Evolutionary conservation across 30 jellyfish, hydroid and myxozoan species (phyloP).

Genomic region (Chironex yamaguchii): DNA sequence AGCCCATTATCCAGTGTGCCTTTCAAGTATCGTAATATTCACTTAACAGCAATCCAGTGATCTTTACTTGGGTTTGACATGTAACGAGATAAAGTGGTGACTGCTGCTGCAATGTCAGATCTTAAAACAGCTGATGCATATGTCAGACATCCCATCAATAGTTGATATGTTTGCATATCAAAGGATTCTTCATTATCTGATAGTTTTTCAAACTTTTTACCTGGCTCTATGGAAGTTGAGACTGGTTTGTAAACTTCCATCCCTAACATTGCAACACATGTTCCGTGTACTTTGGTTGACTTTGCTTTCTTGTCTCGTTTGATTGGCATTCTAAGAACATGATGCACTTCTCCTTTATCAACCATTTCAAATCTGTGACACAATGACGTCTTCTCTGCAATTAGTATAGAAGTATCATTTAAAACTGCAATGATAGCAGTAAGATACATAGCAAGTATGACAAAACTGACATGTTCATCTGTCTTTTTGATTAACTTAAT

Average conservation of each 20-base stretch:
- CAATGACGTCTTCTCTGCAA: slow-evolving; percentile 53
- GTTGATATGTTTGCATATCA: slow-evolving; percentile 44
- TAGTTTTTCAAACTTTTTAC: slow-evolving; percentile 27
- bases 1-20: slow-evolving; percentile 65
- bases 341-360: slow-evolving; percentile 33
- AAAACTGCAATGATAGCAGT: slow-evolving; percentile 46
- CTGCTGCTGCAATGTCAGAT: slow-evolving; percentile 74
- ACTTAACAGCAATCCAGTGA: slow-evolving; percentile 64
- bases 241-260: slow-evolving; percentile 68
- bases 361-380: slow-evolving; percentile 48
- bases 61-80: slow-evolving; percentile 71
- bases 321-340: slow-evolving; percentile 24
- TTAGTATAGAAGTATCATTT: slow-evolving; percentile 42
- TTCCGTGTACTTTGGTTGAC: slow-evolving; percentile 51
- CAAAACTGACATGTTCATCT: slow-evolving; percentile 49
- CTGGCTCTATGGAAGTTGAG: slow-evolving; percentile 62
- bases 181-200: slow-evolving; percentile 52
- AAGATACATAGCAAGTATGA: slow-evolving; percentile 55
- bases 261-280: slow-evolving; percentile 62
- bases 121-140: slow-evolving; percentile 56
- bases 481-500: slow-evolving; percentile 40
- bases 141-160: slow-evolving; percentile 51
- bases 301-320: slow-evolving; percentile 15
- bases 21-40: slow-evolving; percentile 30
- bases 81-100: slow-evolving; percentile 50